Evolutionary conservation across 2,797 vertebrate species (phyloP), one percentile per base, ranked within the genome.

Genomic region (Sebastes cheni): DNA sequence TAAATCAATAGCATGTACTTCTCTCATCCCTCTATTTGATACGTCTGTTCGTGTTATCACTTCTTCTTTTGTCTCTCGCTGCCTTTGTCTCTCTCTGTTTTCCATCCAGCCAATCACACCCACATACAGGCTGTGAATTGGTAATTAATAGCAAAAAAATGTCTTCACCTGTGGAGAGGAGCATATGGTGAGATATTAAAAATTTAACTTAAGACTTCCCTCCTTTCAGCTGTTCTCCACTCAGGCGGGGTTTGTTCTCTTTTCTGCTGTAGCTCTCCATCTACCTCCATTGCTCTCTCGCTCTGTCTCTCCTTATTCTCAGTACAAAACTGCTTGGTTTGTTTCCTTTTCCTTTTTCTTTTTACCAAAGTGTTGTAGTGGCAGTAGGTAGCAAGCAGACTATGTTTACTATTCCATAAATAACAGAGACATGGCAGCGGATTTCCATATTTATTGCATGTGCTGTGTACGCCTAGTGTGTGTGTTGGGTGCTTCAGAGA

Each of bases 171-270:
- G 92, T 88, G 83, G 93, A 90, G 87, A 87, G 39, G 82, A 90
- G 77, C 92, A 93, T 93, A 93, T 93, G 91, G 92, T 65, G 67
- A 83, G 84, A 81, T 88, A 94, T 94, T 88, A 94, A 94, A 94
- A 88, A 93, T 93, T 80, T 80, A 92, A 84, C 86, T 86, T 81
- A 81, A 91, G 88, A 74, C 81, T 86, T 86, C 76, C 67, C 81
- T 81, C 56, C 20, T 67, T 84, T 90, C 82, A n/a, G 79, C 81
- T 85, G 80, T 82, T 88, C 83, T 74, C 56, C 62, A 20, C 73
- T 79, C 80, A 6, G 64, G 59, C 75, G 18, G 64, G 64, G 69
- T 66, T 64, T 77, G 30, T 81, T 59, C 29, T 72, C 74, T 46
- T 8, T 52, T 61, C n/a, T 69, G 59, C 71, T 61, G 29, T n/a